Conservation (phyloP, 2,888 invertebrate genomes). For the Bellardia bayeri region DNA sequence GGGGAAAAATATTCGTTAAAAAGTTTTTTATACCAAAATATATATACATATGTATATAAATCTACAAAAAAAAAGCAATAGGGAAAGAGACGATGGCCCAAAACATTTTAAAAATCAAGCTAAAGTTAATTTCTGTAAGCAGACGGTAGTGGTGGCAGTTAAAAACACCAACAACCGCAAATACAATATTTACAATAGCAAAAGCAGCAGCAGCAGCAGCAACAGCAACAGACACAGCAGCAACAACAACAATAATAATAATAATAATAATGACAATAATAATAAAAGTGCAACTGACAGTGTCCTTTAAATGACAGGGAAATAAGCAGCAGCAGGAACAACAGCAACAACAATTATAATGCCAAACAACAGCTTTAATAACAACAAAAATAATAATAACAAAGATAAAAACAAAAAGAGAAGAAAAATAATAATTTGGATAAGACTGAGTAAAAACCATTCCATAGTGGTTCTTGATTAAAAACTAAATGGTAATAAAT, state of each 20-base stretch:
- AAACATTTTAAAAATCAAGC: conserved; percentile 70
- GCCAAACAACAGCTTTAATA: conserved; percentile 1
- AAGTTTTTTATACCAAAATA: conserved; percentile 29
- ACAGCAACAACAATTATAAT: conserved; percentile 42
- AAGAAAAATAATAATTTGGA: conserved; percentile 21
- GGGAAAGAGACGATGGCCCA: conserved; percentile 53
- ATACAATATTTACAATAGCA: conserved; percentile 24
- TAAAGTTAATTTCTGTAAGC: conserved; percentile 69
- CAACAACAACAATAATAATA: conserved; percentile 49
- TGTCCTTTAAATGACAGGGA: conserved; percentile 68
- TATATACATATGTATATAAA: conserved; percentile 31
- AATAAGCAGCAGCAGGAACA: conserved; percentile 54
- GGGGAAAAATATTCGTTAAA: conserved; percentile 62
- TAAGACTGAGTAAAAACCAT: conserved; percentile 1
- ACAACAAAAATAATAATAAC: background rate
- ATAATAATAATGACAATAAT: conserved; percentile 48
- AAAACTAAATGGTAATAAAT: background rate
- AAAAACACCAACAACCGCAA: conserved; percentile 35
- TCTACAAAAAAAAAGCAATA: conserved; percentile 13
- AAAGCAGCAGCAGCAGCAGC: conserved; percentile 3
- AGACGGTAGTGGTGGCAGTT: conserved; percentile 25
- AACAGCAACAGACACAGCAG: no score
- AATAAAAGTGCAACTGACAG: conserved; percentile 67
- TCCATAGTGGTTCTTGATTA: background rate
- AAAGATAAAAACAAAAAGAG: conserved; percentile 25